Evolutionary conservation across 2,888 invertebrate species (phyloP).

Genomic region (Drosophila affinis): DNA sequence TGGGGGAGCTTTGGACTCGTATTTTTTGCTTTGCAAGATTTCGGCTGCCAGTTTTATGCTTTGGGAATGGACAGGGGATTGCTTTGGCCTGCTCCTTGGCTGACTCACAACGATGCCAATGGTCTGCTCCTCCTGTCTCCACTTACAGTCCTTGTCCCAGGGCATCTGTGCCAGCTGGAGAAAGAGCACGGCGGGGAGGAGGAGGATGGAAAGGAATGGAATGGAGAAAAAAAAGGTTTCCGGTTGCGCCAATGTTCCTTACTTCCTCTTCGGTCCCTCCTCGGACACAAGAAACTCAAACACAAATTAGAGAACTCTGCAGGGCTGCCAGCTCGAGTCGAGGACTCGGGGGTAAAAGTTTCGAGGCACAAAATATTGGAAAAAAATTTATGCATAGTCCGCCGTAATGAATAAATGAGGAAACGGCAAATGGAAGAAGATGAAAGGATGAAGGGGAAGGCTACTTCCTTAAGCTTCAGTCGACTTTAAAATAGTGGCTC

Average conservation of each 20-base stretch:
- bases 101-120: conserved; percentile 63
- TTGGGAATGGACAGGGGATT: conserved; percentile 50
- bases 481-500: conserved; percentile 32
- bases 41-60: conserved; percentile 63
- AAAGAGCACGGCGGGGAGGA: conserved; percentile 15
- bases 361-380: conserved; percentile 56
- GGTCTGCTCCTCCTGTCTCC: conserved; percentile 21
- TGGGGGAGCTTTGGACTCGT: conserved; percentile 52
- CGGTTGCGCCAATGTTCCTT: conserved; percentile 72
- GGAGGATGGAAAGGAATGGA: conserved; percentile 20
- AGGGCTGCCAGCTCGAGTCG: conserved; percentile 37
- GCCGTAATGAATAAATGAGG: conserved; percentile 54
- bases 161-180: conserved; percentile 39
- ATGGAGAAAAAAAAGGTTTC: conserved; percentile 71
- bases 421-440: conserved; percentile 35
- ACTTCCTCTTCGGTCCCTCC: conserved; percentile 61
- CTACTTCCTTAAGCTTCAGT: conserved; percentile 8
- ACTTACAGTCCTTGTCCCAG: conserved; percentile 53
- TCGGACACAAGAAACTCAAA: conserved; percentile 74
- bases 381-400: conserved; percentile 46
- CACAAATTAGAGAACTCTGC: conserved; percentile 77
- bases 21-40: conserved; percentile 53
- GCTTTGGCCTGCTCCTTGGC: conserved; percentile 16
- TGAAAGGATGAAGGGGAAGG: background rate
- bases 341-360: conserved; percentile 49